Base-by-base conservation (phyloP, 2,797 vertebrate genomes). In the Phoebastria nigripes region DNA sequence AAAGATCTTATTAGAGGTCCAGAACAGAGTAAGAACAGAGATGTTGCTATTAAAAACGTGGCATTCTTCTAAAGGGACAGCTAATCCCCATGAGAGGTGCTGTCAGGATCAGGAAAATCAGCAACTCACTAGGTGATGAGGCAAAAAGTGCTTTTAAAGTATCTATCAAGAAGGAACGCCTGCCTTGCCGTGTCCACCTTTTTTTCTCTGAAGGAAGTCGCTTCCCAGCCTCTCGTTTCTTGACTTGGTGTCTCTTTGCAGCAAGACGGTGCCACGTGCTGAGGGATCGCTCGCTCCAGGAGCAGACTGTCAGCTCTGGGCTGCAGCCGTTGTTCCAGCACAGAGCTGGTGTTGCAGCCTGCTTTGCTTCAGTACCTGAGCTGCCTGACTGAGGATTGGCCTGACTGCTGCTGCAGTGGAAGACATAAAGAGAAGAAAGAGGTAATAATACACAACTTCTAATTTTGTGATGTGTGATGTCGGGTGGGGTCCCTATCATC, bases 241-340 rank as follows among this genome's bases (percentile, higher is more conserved):
- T 20, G n/a, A 4, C 29, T 39, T 22, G 54, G 28, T 24, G 69
- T 8, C 18, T 35, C 26, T 44, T 16, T 56, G 51, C 33, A 58
- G 80, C 26, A 24, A 7, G 47, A 15, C 0, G 1, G 25, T 37
- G 47, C 25, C 22, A 2, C 15, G 47, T 12, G 21, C 55, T 20
- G 55, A 19, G 2, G 56, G 41, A 17, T 39, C 1, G 8, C 35
- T 26, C 0, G 0, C n/a, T 39, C 46, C 0, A 2, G 59, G 69
- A 46, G 46, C 0, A 0, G 33, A 8, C 15, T 7, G 8, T 28
- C 4, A 1, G 39, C 52, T 59, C 52, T 10, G 62, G 42, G 39
- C 47, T 42, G 3, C 13, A 13, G 52, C 29, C 4, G 2, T 21
- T 22, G 3, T 6, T 28, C 47, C 20, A 12, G 41, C 46, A 25